Conservation (phyloP, 1,140 invertebrate species). For the Aradophagus sp. region DNA sequence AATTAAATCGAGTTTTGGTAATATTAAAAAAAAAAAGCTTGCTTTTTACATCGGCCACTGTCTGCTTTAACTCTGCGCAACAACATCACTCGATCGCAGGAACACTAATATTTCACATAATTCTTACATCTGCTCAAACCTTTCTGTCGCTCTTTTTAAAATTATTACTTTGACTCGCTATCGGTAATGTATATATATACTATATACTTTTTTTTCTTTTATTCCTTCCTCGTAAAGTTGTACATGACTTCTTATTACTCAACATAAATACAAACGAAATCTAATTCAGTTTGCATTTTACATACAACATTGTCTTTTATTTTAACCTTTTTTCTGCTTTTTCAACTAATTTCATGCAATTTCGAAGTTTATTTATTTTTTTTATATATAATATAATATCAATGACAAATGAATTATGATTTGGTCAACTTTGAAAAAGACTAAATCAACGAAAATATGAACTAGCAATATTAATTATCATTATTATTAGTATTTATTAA, state of each 20-base stretch:
- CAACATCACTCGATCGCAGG: slow-evolving; percentile 41
- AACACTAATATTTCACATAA: slow-evolving; percentile 45
- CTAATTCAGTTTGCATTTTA: slow-evolving; percentile 14
- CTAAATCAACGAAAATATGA: slow-evolving; percentile 54
- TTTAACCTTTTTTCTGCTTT: not conserved
- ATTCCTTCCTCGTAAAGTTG: slow-evolving; percentile 43
- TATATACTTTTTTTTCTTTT: slow-evolving; percentile 44
- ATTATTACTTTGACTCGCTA: slow-evolving; percentile 53
- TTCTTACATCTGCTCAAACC: slow-evolving; percentile 24
- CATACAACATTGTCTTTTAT: slow-evolving; percentile 8
- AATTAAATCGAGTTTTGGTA: slow-evolving; percentile 35
- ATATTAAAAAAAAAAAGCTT: slow-evolving; percentile 55
- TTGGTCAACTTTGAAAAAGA: slow-evolving; percentile 40
- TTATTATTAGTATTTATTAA: slow-evolving; percentile 55
- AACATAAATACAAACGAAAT: slow-evolving; percentile 43
- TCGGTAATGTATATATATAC: slow-evolving; percentile 54
- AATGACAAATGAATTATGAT: slow-evolving; percentile 28
- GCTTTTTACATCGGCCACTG: slow-evolving; percentile 41
- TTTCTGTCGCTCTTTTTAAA: slow-evolving; percentile 37
- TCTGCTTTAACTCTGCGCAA: slow-evolving; percentile 36
- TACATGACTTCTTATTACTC: slow-evolving; percentile 41
- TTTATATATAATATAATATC: no score
- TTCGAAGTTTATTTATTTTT: slow-evolving; percentile 35
- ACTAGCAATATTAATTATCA: slow-evolving; percentile 56
- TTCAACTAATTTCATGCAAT: slow-evolving; percentile 31